A percentile compares a stretch with the other conserved stretches of the same genome.
phyloP scores from a whole-genome alignment of 2,888 invertebrate genomes.

The Ptilodon capucinus region DNA sequence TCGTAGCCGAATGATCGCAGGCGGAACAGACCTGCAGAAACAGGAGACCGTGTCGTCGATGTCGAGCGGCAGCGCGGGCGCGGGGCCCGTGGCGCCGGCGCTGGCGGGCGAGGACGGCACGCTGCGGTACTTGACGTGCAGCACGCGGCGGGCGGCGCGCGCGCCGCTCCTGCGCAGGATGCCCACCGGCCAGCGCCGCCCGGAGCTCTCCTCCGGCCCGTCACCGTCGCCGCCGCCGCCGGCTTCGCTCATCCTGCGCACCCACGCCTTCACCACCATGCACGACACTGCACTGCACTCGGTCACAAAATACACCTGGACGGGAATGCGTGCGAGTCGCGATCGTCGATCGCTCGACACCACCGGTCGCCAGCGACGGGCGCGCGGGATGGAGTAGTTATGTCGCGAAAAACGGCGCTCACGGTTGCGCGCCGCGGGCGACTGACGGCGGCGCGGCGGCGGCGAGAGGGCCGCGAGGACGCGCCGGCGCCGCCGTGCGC shows the following conservation, averaged over 20 bases:
- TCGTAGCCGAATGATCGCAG: not conserved
- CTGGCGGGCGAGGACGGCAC: constrained; percentile 48
- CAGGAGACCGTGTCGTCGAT: constrained; percentile 89
- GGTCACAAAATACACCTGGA: constrained; percentile 15
- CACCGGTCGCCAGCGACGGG: not conserved
- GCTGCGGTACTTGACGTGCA: constrained; percentile 71
- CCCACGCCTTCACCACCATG: constrained; percentile 45
- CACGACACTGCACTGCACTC: constrained; percentile 29
- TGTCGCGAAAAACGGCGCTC: constrained; percentile 47
- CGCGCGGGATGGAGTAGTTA: not conserved
- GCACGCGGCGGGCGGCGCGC: constrained; percentile 61
- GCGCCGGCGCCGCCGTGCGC: constrained; percentile 48
- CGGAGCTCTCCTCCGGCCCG: constrained; percentile 36
- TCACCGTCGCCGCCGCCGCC: constrained; percentile 25
- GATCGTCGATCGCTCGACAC: not conserved
- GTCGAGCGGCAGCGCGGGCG: constrained; percentile 75
- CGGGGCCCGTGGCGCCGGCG: constrained; percentile 33
- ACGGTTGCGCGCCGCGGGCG: constrained; percentile 51
- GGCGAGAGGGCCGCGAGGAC: constrained; percentile 27
- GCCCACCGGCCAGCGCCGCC: constrained; percentile 63
- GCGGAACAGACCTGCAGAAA: constrained; percentile 87
- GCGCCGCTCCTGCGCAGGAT: constrained; percentile 66
- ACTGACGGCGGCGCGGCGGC: constrained; percentile 43
- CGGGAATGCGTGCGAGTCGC: not conserved
- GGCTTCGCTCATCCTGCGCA: constrained; percentile 50